A percentile compares a stretch with the other conserved stretches of the same genome.
Conservation (phyloP, 2,113 vertebrate genomes). For the Chauna torquata region DNA sequence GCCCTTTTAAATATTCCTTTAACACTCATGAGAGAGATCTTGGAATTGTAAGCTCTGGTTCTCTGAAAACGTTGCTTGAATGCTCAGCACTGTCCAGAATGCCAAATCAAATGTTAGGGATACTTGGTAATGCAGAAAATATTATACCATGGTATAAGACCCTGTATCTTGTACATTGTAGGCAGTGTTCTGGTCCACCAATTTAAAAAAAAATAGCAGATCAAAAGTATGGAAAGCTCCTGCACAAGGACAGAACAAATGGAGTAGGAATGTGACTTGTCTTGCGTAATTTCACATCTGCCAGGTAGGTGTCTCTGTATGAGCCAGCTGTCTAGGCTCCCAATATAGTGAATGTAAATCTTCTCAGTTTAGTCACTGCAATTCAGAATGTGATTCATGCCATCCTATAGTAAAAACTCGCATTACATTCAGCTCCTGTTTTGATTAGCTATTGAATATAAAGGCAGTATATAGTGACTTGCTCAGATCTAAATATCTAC, state of each 20-base stretch:
- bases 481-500: neutral
- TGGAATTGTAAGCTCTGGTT: neutral
- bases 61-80: neutral
- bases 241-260: neutral
- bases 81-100: neutral
- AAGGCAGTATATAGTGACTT: neutral
- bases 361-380: neutral
- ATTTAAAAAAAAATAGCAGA: neutral
- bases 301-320: neutral
- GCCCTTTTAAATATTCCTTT: neutral
- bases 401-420: neutral
- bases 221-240: neutral
- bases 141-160: neutral
- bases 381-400: neutral
- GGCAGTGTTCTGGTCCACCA: neutral
- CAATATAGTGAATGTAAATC: neutral
- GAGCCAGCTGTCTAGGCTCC: neutral
- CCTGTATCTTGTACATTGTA: neutral
- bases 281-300: neutral
- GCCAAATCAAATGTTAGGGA: neutral
- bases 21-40: neutral
- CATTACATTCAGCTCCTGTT: neutral
- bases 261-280: neutral
- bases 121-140: neutral
- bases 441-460: neutral